phyloP scores from a whole-genome alignment of 2,113 vertebrate species.

The Piaya cayana region DNA sequence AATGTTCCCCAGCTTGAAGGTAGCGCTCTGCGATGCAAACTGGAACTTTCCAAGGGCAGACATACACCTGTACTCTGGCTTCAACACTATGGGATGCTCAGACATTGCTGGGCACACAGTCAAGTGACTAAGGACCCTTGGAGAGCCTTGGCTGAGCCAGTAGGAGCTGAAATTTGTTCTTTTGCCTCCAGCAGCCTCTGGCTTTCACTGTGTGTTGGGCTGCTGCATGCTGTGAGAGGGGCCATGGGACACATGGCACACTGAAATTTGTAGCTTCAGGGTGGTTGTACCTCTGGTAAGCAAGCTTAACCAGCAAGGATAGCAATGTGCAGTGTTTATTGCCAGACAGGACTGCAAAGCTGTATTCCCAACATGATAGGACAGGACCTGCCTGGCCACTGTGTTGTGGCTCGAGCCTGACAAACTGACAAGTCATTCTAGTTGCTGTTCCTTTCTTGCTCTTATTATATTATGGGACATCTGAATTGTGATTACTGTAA shows the following conservation, averaged over 20 bases:
- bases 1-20: neutral
- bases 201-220: neutral
- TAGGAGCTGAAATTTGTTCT: neutral
- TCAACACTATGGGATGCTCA: fast-evolving
- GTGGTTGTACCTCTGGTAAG: fast-evolving
- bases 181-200: neutral
- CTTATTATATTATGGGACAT: neutral
- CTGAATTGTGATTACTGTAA: constrained; percentile 19
- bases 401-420: neutral
- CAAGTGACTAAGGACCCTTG: fast-evolving
- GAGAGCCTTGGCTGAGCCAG: fast-evolving
- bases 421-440: fast-evolving
- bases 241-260: fast-evolving
- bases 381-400: neutral
- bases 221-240: neutral
- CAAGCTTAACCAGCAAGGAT: fast-evolving
- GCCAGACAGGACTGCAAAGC: neutral
- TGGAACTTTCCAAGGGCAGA: no score
- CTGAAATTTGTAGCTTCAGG: fast-evolving
- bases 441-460: neutral
- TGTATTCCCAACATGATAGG: neutral
- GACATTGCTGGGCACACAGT: fast-evolving
- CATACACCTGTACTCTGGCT: neutral
- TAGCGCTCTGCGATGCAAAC: neutral
- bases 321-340: neutral